Percentiles rank a stretch among this genome's conserved stretches.
These are phyloP conservation scores for Trematomus loennbergii DNA, from an alignment of 2,113 vertebrate genomes.

Conservation along the genomic window DNA sequence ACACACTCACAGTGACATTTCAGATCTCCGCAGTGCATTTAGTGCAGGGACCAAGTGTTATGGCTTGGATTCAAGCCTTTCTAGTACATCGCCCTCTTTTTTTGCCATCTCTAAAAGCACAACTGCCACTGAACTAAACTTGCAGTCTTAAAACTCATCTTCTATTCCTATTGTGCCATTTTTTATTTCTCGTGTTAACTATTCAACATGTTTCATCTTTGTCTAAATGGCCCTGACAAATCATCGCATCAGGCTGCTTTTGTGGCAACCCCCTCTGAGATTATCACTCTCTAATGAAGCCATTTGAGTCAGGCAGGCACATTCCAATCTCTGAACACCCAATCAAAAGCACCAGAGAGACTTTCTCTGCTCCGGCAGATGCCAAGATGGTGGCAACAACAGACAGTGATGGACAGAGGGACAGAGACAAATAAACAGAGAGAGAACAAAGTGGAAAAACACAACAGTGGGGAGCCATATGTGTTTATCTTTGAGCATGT, in stretches of 20 bases:
- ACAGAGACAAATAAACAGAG: conserved; percentile 15
- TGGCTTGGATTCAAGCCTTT: conserved; percentile 46
- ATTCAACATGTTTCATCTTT: conserved; percentile 47
- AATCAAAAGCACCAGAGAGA: conserved; percentile 58
- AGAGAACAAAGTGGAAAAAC: conserved; percentile 1
- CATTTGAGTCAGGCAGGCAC: conserved; percentile 63
- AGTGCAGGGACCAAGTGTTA: conserved; percentile 60
- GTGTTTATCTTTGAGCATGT: neutral
- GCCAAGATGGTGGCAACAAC: conserved; percentile 54
- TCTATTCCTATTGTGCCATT: conserved; percentile 20
- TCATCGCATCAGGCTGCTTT: conserved; percentile 41
- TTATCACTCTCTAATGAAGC: conserved; percentile 73
- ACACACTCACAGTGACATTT: conserved; percentile 76
- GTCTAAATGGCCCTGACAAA: conserved; percentile 51
- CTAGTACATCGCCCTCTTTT: conserved; percentile 51
- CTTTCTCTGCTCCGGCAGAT: conserved; percentile 46
- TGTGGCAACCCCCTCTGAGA: conserved; percentile 63
- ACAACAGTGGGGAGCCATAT: conserved; percentile 12
- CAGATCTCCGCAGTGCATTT: conserved; percentile 60
- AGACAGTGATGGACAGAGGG: conserved; percentile 35
- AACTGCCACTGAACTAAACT: conserved; percentile 48
- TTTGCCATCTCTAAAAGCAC: conserved; percentile 43
- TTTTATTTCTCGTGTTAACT: conserved; percentile 51
- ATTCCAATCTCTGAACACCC: conserved; percentile 54
- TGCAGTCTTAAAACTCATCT: conserved; percentile 28